Evolutionary conservation across 2,888 invertebrate species (phyloP).

Genomic region (Trilocha varians): DNA sequence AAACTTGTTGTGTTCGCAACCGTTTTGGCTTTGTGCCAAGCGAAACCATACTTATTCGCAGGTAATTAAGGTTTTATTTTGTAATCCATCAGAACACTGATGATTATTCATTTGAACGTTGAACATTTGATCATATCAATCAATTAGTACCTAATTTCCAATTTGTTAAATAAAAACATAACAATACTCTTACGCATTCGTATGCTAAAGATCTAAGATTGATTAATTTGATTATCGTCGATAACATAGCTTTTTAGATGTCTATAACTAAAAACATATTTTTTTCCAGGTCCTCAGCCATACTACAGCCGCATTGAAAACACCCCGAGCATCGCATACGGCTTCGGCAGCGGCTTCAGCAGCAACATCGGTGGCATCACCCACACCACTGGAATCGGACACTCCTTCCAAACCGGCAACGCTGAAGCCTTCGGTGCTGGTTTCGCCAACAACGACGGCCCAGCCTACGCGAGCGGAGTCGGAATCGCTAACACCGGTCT

Average conservation of each 20-base stretch:
- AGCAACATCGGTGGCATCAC: slow-evolving; percentile 57
- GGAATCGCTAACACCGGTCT: slow-evolving; percentile 42
- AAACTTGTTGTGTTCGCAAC: slow-evolving; percentile 40
- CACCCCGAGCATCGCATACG: slow-evolving; percentile 49
- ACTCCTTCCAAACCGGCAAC: slow-evolving; percentile 44
- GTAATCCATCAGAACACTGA: background rate
- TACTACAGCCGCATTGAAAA: slow-evolving; percentile 33
- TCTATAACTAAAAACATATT: too few species aligned
- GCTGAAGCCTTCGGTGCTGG: slow-evolving; percentile 47
- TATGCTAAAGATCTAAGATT: too few species aligned
- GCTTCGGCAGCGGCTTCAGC: slow-evolving; percentile 55
- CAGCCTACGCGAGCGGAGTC: slow-evolving; percentile 38
- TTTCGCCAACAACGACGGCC: slow-evolving; percentile 25
- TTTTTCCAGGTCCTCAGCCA: slow-evolving; percentile 9
- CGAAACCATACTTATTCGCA: slow-evolving; percentile 40
- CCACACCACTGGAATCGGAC: slow-evolving; percentile 47
- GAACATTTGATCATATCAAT: too few species aligned
- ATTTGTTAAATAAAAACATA: too few species aligned
- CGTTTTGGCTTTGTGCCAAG: slow-evolving; percentile 23
- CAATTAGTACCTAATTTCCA: too few species aligned
- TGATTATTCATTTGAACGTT: background rate
- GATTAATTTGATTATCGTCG: too few species aligned
- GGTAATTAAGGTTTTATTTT: slow-evolving; percentile 17
- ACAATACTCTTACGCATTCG: too few species aligned
- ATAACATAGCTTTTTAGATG: too few species aligned